Evolutionary conservation across 2,113 vertebrate genomes (phyloP).

Genomic region (Melanerpes formicivorus): DNA sequence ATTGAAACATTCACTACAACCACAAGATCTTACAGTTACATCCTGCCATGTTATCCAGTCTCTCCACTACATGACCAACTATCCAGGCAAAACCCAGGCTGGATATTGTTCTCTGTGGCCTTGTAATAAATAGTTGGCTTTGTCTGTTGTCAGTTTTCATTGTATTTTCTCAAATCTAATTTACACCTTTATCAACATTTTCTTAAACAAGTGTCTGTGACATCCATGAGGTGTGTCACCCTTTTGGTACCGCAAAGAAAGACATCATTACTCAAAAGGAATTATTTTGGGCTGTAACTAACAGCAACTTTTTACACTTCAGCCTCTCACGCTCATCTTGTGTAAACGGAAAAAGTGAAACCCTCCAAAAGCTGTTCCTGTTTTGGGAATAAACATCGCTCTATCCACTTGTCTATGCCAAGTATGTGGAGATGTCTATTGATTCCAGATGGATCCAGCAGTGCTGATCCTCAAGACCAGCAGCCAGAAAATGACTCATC

Average conservation of each 20-base stretch:
- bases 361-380: background rate
- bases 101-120: background rate
- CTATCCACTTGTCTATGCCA: background rate
- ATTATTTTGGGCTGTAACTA: background rate
- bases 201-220: background rate
- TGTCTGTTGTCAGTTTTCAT: background rate
- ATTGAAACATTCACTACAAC: background rate
- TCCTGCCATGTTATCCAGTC: background rate
- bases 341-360: background rate
- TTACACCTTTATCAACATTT: background rate
- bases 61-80: background rate
- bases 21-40: background rate
- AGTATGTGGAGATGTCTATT: background rate
- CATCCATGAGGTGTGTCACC: fast-evolving
- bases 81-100: background rate
- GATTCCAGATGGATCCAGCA: conserved; percentile 29
- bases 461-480: background rate
- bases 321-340: background rate
- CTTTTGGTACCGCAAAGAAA: background rate
- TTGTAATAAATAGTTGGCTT: background rate
- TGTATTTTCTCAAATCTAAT: background rate
- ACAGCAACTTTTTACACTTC: background rate
- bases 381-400: background rate
- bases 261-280: background rate
- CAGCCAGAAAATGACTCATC: conserved; percentile 12